Percentiles rank a stretch among this genome's conserved stretches.
Conservation (phyloP, 2,888 invertebrate species). For the Leucania comma region DNA sequence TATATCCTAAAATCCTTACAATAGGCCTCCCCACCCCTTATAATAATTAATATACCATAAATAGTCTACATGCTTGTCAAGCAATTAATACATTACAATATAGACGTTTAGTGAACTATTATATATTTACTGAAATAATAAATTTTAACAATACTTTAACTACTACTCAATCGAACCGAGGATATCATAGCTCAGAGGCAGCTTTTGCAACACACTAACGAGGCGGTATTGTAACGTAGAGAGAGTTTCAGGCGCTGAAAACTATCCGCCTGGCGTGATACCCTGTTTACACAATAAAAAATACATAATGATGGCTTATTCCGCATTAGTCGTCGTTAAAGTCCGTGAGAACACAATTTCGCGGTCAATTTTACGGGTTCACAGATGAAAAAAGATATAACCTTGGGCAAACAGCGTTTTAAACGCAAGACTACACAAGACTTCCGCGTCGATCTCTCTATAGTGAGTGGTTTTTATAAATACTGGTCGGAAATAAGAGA, state of each 20-base stretch:
- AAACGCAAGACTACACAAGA: conserved; percentile 25
- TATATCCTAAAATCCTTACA: too few relatives aligned
- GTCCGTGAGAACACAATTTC: conserved; percentile 36
- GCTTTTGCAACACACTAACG: too few relatives aligned
- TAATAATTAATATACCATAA: too few relatives aligned
- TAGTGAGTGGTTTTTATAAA: conserved; percentile 31
- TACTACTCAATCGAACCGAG: too few relatives aligned
- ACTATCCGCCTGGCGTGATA: conserved; percentile 4
- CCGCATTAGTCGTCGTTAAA: conserved; percentile 45
- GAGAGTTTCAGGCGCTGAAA: conserved; percentile 2
- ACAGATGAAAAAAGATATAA: conserved; percentile 40
- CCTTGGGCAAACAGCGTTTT: conserved; percentile 39
- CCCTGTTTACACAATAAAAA: conserved; percentile 38
- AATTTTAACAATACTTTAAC: too few relatives aligned
- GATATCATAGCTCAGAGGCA: too few relatives aligned
- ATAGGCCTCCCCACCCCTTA: too few relatives aligned
- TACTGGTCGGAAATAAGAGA: conserved; percentile 21
- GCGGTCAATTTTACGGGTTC: conserved; percentile 48
- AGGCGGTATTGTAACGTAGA: neutral
- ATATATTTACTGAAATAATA: too few relatives aligned
- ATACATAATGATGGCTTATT: conserved; percentile 31
- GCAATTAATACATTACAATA: too few relatives aligned
- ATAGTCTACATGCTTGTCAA: too few relatives aligned
- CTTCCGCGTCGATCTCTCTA: conserved; percentile 38
- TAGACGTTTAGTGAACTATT: too few relatives aligned